These are phyloP conservation scores for Latheticus oryzae DNA, from an alignment of 2,888 invertebrate species.

Conservation along the genomic window DNA sequence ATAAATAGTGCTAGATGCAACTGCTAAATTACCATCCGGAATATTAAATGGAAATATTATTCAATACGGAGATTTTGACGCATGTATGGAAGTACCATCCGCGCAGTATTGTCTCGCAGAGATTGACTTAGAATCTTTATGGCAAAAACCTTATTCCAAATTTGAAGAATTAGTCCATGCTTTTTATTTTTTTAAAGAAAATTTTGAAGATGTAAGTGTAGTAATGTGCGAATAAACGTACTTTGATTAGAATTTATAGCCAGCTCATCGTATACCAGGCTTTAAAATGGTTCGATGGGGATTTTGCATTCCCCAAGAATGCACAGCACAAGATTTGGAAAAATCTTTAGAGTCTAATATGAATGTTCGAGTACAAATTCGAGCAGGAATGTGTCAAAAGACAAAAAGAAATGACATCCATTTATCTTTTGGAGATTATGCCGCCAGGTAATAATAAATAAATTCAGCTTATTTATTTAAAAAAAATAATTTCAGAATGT, in stretches of 20 bases:
- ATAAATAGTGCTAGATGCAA: constrained; percentile 77
- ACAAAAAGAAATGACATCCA: constrained; percentile 7
- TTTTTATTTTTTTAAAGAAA: constrained; percentile 68
- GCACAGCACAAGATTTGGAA: constrained; percentile 68
- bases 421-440: constrained; percentile 47
- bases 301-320: constrained; percentile 70
- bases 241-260: constrained; percentile 59
- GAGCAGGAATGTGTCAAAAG: constrained; percentile 54
- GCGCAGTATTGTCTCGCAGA: constrained; percentile 74
- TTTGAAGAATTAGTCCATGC: constrained; percentile 68
- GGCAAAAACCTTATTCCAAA: constrained; percentile 47
- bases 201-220: constrained; percentile 70
- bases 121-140: constrained; percentile 65
- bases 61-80: constrained; percentile 78
- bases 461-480: background rate
- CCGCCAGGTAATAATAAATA: constrained; percentile 47
- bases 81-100: constrained; percentile 69
- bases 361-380: constrained; percentile 57
- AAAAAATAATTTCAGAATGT: constrained; percentile 23
- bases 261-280: constrained; percentile 71
- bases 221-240: constrained; percentile 9
- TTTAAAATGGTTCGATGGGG: constrained; percentile 72
- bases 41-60: constrained; percentile 76
- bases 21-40: constrained; percentile 77
- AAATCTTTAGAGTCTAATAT: constrained; percentile 61